Evolutionary conservation across 1,140 invertebrate species (phyloP).

Genomic region (Hypothenemus hampei): DNA sequence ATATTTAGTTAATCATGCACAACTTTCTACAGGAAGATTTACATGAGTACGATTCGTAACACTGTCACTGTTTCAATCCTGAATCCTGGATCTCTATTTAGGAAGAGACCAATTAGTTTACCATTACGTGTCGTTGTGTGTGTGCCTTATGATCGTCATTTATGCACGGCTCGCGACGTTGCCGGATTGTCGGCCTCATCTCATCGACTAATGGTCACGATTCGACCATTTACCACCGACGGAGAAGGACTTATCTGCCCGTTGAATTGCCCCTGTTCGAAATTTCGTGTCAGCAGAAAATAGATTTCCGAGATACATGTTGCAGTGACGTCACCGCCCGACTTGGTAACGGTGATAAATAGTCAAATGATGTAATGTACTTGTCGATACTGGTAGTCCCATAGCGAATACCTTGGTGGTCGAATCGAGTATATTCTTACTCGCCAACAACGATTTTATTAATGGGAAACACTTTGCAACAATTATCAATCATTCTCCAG

Average conservation of each 20-base stretch:
- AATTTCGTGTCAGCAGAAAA: conserved; percentile 46
- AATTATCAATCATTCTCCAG: no score
- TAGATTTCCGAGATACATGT: conserved; percentile 40
- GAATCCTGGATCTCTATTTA: no score
- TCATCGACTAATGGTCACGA: conserved; percentile 43
- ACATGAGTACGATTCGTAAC: no score
- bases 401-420: neutral
- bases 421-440: no score
- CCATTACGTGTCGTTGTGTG: no score
- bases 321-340: conserved; percentile 20
- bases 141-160: conserved; percentile 6
- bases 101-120: no score
- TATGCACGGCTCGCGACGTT: conserved; percentile 2
- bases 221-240: conserved; percentile 46
- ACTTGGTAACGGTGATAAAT: no score
- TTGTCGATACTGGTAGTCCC: neutral
- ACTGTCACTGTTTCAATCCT: no score
- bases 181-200: conserved; percentile 3
- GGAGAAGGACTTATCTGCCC: conserved; percentile 43
- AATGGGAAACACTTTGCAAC: no score
- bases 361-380: conserved; percentile 8
- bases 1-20: no score
- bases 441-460: no score
- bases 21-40: no score
- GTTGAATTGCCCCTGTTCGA: conserved; percentile 44